Percentiles rank a stretch among this genome's conserved stretches.
phyloP scores from a whole-genome alignment of 2,888 invertebrate species.

The Leptothorax acervorum region DNA sequence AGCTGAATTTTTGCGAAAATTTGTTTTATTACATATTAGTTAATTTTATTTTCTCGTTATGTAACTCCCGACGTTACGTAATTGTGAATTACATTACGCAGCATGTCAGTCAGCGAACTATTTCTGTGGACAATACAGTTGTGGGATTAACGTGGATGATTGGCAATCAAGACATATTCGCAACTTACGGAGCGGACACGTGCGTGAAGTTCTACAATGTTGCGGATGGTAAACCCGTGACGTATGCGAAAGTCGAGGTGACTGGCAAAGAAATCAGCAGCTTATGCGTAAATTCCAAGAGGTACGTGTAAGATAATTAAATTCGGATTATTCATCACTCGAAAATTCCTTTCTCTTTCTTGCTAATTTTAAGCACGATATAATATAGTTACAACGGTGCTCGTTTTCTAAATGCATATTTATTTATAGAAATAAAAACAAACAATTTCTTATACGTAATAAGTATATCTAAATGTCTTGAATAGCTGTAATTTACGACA shows the following conservation, averaged over 20 bases:
- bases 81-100: conserved; percentile 61
- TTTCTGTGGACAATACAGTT: conserved; percentile 79
- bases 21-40: background rate
- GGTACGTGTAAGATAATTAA: conserved; percentile 71
- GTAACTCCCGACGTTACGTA: background rate
- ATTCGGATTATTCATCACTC: conserved; percentile 11
- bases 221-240: conserved; percentile 72
- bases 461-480: background rate
- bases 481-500: background rate
- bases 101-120: conserved; percentile 75
- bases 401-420: background rate
- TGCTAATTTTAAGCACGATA: background rate
- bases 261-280: conserved; percentile 77
- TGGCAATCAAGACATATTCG: conserved; percentile 79
- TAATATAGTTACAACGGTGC: no score
- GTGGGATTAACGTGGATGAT: conserved; percentile 81
- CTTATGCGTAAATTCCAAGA: conserved; percentile 80
- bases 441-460: background rate
- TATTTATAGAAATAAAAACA: background rate
- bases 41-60: background rate
- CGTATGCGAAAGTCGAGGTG: conserved; percentile 77
- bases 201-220: conserved; percentile 80
- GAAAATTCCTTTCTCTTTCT: conserved; percentile 10
- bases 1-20: background rate
- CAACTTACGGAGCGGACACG: conserved; percentile 80